Evolutionary conservation across 2,797 vertebrate species (phyloP).

Genomic region (Lindbergichthys nudifrons): DNA sequence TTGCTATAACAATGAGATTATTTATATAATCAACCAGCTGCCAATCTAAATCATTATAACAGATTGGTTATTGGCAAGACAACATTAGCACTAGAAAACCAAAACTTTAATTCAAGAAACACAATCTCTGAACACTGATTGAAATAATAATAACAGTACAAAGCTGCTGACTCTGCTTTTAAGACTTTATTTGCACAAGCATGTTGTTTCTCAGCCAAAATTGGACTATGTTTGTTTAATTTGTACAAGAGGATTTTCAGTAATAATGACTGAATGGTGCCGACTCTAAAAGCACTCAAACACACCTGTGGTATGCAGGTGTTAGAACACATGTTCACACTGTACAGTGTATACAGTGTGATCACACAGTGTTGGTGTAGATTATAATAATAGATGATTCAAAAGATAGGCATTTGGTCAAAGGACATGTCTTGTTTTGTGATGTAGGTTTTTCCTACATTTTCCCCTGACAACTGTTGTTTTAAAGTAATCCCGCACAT

Average conservation of each 20-base stretch:
- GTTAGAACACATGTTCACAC: slow-evolving; percentile 31
- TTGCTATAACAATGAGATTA: slow-evolving; percentile 23
- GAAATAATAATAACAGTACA: not conserved
- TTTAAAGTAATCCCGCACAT: slow-evolving; percentile 75
- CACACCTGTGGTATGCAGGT: slow-evolving; percentile 51
- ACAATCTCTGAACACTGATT: not conserved
- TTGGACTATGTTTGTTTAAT: not conserved
- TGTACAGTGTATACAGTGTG: slow-evolving; percentile 20
- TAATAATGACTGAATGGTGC: not conserved
- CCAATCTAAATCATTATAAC: slow-evolving; percentile 10
- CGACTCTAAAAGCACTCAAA: slow-evolving; percentile 13
- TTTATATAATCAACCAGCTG: slow-evolving; percentile 47
- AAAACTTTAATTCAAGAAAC: not conserved
- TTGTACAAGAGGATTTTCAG: slow-evolving; percentile 6
- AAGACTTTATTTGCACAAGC: not conserved
- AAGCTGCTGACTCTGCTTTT: not conserved
- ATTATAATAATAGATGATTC: slow-evolving; percentile 45
- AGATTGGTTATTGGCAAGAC: not conserved
- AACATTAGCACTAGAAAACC: not conserved
- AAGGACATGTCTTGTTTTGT: slow-evolving; percentile 64
- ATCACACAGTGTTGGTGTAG: slow-evolving; percentile 15
- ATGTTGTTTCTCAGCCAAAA: not conserved
- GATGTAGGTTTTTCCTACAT: slow-evolving; percentile 63
- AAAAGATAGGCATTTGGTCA: slow-evolving; percentile 47
- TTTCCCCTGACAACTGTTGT: slow-evolving; percentile 80